These are phyloP conservation scores for Drosophila suboccidentalis DNA, from an alignment of 2,888 invertebrate species.

Conservation along the genomic window DNA sequence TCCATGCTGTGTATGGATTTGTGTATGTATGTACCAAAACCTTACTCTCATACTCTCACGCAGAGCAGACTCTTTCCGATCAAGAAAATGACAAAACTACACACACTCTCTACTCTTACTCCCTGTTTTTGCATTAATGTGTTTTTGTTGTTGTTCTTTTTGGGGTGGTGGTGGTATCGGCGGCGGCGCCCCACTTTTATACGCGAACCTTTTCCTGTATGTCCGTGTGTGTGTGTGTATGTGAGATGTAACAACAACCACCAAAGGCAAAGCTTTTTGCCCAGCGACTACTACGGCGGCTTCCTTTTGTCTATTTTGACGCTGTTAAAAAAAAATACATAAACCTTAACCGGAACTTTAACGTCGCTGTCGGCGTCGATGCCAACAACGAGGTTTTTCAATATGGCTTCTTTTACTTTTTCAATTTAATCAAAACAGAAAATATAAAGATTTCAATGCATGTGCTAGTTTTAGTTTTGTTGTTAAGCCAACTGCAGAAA, in stretches of 20 bases:
- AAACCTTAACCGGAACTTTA: constrained; percentile 69
- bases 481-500: constrained; percentile 28
- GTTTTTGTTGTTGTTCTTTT: constrained; percentile 37
- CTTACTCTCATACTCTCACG: constrained; percentile 38
- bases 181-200: constrained; percentile 67
- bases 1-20: constrained; percentile 1
- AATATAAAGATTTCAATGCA: constrained; percentile 29
- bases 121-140: constrained; percentile 47
- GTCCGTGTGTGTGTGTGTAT: constrained; percentile 22
- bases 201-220: constrained; percentile 41
- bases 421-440: constrained; percentile 42
- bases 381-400: constrained; percentile 59
- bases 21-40: constrained; percentile 15
- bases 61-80: constrained; percentile 53
- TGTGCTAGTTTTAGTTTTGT: constrained; percentile 14
- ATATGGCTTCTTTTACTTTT: constrained; percentile 70
- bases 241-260: constrained; percentile 72
- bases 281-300: constrained; percentile 54
- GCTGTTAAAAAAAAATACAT: constrained; percentile 51
- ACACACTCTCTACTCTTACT: constrained; percentile 47
- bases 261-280: constrained; percentile 66
- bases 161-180: constrained; percentile 62
- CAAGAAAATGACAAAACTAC: constrained; percentile 61
- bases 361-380: constrained; percentile 50
- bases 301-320: constrained; percentile 75